Evolutionary conservation across 2,888 invertebrate species (phyloP).

Genomic region (Diachrysia chrysitis): DNA sequence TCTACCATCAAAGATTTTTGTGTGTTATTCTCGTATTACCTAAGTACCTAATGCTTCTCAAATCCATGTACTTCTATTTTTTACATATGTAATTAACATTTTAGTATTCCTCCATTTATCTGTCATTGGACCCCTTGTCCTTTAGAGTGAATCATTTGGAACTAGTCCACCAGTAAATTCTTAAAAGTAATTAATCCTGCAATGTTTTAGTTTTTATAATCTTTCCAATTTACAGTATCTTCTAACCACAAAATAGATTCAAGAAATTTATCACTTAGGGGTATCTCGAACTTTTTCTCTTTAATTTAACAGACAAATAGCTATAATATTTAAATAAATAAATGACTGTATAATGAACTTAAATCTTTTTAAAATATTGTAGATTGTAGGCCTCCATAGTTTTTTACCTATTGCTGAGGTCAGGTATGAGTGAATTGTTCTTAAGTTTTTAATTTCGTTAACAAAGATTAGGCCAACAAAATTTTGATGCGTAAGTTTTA

Average conservation of each 20-base stretch:
- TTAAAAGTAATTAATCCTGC: conserved; percentile 11
- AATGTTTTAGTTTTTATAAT: conserved; percentile 15
- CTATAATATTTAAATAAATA: conserved; percentile 41
- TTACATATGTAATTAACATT: conserved; percentile 12
- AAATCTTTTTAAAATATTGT: conserved; percentile 56
- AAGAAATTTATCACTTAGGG: conserved; percentile 48
- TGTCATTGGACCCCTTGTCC: conserved; percentile 30
- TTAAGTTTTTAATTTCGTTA: conserved; percentile 51
- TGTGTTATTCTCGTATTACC: conserved; percentile 51
- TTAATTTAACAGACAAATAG: conserved; percentile 39
- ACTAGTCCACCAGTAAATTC: conserved; percentile 16
- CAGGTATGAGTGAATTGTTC: conserved; percentile 66
- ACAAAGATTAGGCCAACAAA: conserved; percentile 73
- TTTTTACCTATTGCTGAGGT: conserved; percentile 54
- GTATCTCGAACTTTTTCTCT: conserved; percentile 23
- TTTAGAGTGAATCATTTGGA: conserved; percentile 20
- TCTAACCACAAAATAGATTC: conserved; percentile 42
- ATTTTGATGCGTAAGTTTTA: conserved; percentile 70
- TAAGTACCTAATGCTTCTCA: conserved; percentile 24
- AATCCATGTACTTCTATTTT: conserved; percentile 19
- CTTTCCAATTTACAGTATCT: conserved; percentile 33
- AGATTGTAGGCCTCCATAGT: conserved; percentile 53
- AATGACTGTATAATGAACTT: conserved; percentile 55
- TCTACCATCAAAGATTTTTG: conserved; percentile 74
- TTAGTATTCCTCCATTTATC: conserved; percentile 16